These are phyloP conservation scores for Helobdella robusta DNA, from an alignment of 2,888 invertebrate species.

Conservation along the genomic window DNA sequence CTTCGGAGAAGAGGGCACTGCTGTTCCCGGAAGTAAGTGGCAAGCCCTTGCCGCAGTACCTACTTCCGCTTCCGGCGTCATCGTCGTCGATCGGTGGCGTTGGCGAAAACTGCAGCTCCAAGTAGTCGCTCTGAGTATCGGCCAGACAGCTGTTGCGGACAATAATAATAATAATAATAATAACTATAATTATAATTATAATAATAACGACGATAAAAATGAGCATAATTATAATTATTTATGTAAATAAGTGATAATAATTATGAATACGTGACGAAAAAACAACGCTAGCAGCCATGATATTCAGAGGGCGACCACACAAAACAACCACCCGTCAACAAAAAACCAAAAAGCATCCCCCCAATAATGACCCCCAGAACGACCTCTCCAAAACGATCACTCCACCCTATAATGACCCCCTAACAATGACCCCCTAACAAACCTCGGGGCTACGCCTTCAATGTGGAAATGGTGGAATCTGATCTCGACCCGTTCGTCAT, in stretches of 20 bases:
- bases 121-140: slow-evolving; percentile 13
- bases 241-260: no score
- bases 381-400: no score
- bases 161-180: not conserved
- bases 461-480: slow-evolving; percentile 77
- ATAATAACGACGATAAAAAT: not conserved
- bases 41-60: slow-evolving; percentile 5
- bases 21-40: not conserved
- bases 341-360: no score
- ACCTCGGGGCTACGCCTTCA: slow-evolving; percentile 80
- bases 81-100: slow-evolving; percentile 1
- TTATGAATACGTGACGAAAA: no score
- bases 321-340: no score
- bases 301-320: no score
- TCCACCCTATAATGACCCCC: not conserved
- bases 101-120: not conserved
- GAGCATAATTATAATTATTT: no score
- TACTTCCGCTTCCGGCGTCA: slow-evolving; percentile 1
- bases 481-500: slow-evolving; percentile 71
- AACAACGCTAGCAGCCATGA: no score
- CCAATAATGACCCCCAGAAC: no score
- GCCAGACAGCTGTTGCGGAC: not conserved
- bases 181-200: not conserved
- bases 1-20: slow-evolving; percentile 6
- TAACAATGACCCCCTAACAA: not conserved